Evolutionary conservation across 2,113 vertebrate species (phyloP), one percentile per base, ranked within the genome.

Genomic region (Hippolais icterina): DNA sequence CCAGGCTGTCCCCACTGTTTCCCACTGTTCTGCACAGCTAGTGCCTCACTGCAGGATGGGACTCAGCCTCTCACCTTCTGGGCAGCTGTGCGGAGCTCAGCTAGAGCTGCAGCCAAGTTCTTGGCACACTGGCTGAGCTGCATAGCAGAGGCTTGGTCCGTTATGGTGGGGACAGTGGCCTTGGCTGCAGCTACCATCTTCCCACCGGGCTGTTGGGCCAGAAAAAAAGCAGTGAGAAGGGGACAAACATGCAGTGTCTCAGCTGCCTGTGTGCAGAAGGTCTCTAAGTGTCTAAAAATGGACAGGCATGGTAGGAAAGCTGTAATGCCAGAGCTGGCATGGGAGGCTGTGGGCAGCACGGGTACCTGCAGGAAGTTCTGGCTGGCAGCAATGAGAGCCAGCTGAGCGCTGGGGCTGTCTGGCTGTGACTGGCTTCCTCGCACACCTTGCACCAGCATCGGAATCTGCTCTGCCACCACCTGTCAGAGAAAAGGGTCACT

Each of bases 81-180:
- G 6, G 99, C 98, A 1, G 99, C 99, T 0, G 99, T 99, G 33
- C 99, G 99, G 47, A 99, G 99, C 76, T 99, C 99, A 1, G 99
- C 98, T 66, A 99, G 96, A 7, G 99, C 98, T 0, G 98, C 98
- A 0, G 99, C 99, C 76, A 99, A 97, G 96, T 99, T 99, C 97
- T 99, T 99, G 57, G 99, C 99, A 87, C 99, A 99, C 94, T 99
- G 99, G 95, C 99, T 99, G 94, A 99, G 99, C 94, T 99, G 99
- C 99, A 99, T 99, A 9, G 99, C 99, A 0, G 99, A 99, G 8
- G 95, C 95, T 76, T 96, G 93, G 97, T 99, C 99, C 1, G 98
- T 96, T 95, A 99, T 98, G 59, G 99, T 99, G 47, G 99, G 99
- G 54, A 99, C 99, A 0, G 99, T 99, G 60, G 99, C 98, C 94